Conservation (phyloP, 2,888 invertebrate species). For the Anthophora plumipes region DNA sequence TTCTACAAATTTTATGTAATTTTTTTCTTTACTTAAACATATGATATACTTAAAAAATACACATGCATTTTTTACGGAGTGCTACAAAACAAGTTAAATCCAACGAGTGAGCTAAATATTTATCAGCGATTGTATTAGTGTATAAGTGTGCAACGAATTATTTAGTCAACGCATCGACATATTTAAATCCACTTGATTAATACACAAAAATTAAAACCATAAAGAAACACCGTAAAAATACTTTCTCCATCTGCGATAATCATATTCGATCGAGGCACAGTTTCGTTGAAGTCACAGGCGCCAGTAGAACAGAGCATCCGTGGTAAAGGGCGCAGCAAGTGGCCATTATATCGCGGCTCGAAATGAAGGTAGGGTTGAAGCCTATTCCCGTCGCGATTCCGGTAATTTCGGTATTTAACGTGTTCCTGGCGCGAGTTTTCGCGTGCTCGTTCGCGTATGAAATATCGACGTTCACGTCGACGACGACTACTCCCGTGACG, state of each 20-base stretch:
- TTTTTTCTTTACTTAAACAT: no score
- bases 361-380: constrained; percentile 15
- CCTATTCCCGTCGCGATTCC: constrained; percentile 18
- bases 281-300: constrained; percentile 33
- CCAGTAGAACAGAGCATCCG: constrained; percentile 7
- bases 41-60: no score
- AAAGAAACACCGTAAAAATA: not conserved
- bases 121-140: no score
- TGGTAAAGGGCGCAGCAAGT: constrained; percentile 39
- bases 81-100: no score
- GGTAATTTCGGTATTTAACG: constrained; percentile 47
- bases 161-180: no score
- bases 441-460: not conserved
- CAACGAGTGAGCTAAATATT: no score
- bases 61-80: no score
- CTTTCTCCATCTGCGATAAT: not conserved
- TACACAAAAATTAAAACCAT: not conserved
- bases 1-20: no score
- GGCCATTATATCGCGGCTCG: constrained; percentile 38
- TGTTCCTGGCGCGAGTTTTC: constrained; percentile 5
- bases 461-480: constrained; percentile 25
- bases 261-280: not conserved
- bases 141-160: no score
- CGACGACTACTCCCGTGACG: not conserved
- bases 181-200: not conserved